Conservation (phyloP, 2,888 invertebrate genomes). For the Adela reaumurella region DNA sequence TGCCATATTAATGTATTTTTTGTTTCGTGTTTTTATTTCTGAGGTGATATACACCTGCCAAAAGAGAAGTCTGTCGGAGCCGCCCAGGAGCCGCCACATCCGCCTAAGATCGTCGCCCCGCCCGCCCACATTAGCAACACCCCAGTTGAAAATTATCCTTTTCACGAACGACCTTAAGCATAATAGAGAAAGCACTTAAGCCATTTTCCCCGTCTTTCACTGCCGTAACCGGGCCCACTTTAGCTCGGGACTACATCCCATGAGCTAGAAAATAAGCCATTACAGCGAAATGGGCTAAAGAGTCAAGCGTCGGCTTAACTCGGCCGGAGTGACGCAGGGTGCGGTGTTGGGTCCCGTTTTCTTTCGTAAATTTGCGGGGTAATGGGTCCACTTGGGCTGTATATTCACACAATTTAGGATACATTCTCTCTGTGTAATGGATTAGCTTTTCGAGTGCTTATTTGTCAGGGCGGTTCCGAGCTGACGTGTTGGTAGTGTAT, state of each 20-base stretch:
- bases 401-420: conserved; percentile 51
- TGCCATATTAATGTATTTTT: too few species aligned
- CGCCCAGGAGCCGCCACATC: not conserved
- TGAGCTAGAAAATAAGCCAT: conserved; percentile 55
- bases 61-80: too few species aligned
- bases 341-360: not conserved
- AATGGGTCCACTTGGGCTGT: conserved; percentile 49
- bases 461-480: not conserved
- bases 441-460: conserved; percentile 16
- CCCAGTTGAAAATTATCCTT: conserved; percentile 55
- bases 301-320: conserved; percentile 19
- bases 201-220: conserved; percentile 57
- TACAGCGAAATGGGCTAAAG: conserved; percentile 35
- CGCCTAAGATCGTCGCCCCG: not conserved
- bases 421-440: conserved; percentile 49
- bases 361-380: conserved; percentile 17
- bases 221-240: conserved; percentile 50
- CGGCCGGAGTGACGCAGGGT: not conserved
- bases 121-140: not conserved
- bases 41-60: too few species aligned
- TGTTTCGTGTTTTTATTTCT: too few species aligned
- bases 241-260: conserved; percentile 45
- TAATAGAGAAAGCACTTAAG: conserved; percentile 58
- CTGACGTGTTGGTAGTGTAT: too few species aligned
- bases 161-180: conserved; percentile 55